phyloP scores from a whole-genome alignment of 30 jellyfish, hydroid and myxozoan species.

The Pseudorhiza aurosa region DNA sequence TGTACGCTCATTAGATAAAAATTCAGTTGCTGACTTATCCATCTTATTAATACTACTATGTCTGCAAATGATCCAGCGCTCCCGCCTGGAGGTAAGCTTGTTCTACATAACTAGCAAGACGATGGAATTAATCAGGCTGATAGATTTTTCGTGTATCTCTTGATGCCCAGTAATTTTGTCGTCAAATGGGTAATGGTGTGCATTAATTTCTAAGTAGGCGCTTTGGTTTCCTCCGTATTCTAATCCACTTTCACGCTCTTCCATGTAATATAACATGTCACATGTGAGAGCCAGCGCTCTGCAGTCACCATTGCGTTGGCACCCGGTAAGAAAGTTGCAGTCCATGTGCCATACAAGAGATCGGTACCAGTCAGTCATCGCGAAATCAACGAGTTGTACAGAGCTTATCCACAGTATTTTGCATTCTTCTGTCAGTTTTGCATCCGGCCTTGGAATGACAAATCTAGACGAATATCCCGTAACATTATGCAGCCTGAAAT shows the following conservation, averaged over 20 bases:
- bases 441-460: too few relatives aligned
- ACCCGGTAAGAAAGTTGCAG: too few relatives aligned
- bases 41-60: not conserved
- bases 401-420: too few relatives aligned
- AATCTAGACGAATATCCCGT: too few relatives aligned
- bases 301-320: too few relatives aligned
- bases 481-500: too few relatives aligned
- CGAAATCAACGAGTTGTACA: too few relatives aligned
- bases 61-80: constrained; percentile 2
- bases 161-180: not conserved
- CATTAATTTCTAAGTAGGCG: not conserved
- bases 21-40: not conserved
- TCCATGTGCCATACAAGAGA: too few relatives aligned
- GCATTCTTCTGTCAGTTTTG: too few relatives aligned
- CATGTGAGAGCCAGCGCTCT: too few relatives aligned
- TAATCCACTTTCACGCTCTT: not conserved
- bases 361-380: too few relatives aligned
- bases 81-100: not conserved
- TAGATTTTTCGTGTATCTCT: not conserved
- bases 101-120: not conserved
- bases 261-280: constrained; percentile 1
- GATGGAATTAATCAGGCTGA: not conserved
- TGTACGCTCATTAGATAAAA: not conserved
- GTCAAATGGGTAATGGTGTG: not conserved
- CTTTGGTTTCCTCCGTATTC: too few relatives aligned